phyloP scores from a whole-genome alignment of 2,888 invertebrate genomes.

The Leptinotarsa juncta region DNA sequence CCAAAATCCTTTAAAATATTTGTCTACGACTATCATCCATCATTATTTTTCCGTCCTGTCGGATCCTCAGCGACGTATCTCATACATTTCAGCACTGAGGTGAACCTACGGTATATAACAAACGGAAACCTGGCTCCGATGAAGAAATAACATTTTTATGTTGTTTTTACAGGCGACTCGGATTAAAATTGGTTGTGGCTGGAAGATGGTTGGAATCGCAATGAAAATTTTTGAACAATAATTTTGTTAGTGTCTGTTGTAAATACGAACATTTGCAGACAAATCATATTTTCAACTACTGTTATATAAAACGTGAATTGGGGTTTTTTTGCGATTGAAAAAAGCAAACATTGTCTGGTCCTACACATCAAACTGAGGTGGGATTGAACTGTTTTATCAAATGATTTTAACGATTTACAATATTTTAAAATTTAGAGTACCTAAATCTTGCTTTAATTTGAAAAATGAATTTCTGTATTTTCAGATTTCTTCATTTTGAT shows the following conservation, averaged over 20 bases:
- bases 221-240: slow-evolving; percentile 30
- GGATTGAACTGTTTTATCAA: too few species aligned
- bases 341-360: too few species aligned
- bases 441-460: too few species aligned
- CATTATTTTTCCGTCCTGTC: slow-evolving; percentile 3
- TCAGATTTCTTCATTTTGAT: too few species aligned
- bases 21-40: neutral
- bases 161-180: slow-evolving; percentile 63
- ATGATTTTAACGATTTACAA: too few species aligned
- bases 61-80: slow-evolving; percentile 31
- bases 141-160: slow-evolving; percentile 66
- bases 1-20: too few species aligned
- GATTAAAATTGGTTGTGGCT: slow-evolving; percentile 54
- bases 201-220: slow-evolving; percentile 21
- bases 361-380: too few species aligned
- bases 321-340: too few species aligned
- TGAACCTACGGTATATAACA: slow-evolving; percentile 57
- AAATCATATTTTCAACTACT: neutral
- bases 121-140: slow-evolving; percentile 64
- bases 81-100: slow-evolving; percentile 55
- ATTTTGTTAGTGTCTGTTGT: neutral
- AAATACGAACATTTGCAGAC: slow-evolving; percentile 1
- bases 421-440: too few species aligned
- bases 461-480: too few species aligned
- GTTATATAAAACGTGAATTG: too few species aligned